Conservation (phyloP, 2,888 invertebrate species). For the Cephus pulcher region DNA sequence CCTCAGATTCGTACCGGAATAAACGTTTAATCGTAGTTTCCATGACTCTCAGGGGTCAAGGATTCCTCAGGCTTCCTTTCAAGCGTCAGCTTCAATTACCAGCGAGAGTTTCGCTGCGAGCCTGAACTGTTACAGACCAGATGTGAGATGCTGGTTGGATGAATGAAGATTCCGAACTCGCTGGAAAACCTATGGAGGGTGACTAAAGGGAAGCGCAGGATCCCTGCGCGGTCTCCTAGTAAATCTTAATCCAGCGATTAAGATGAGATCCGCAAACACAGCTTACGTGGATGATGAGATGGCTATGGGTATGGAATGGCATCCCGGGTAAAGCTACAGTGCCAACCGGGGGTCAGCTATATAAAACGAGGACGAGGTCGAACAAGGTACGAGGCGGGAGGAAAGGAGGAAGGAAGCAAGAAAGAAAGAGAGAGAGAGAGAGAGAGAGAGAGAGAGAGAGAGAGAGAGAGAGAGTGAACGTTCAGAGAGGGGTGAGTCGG, state of each 20-base stretch:
- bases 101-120: neutral
- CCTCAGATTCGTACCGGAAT: neutral
- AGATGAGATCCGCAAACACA: constrained; percentile 33
- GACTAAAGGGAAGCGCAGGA: neutral
- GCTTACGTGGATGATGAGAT: constrained; percentile 31
- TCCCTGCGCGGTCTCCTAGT: constrained; percentile 3
- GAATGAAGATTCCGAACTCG: neutral
- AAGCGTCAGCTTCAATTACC: neutral
- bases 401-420: constrained; percentile 31
- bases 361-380: constrained; percentile 21
- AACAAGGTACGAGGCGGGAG: constrained; percentile 22
- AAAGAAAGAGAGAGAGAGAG: constrained; percentile 22
- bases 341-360: neutral
- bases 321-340: neutral
- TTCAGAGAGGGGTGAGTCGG: constrained; percentile 31
- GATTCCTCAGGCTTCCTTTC: neutral
- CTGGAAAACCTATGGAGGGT: neutral
- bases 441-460: constrained; percentile 5
- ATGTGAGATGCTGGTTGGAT: constrained; percentile 6
- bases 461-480: constrained; percentile 10
- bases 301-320: constrained; percentile 9
- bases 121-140: constrained; percentile 22
- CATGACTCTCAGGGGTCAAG: neutral
- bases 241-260: constrained; percentile 36
- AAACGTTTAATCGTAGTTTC: neutral